A percentile compares a stretch with the other conserved stretches of the same genome.
Conservation (phyloP, 2,797 vertebrate genomes). For the Kryptolebias ocellatus region DNA sequence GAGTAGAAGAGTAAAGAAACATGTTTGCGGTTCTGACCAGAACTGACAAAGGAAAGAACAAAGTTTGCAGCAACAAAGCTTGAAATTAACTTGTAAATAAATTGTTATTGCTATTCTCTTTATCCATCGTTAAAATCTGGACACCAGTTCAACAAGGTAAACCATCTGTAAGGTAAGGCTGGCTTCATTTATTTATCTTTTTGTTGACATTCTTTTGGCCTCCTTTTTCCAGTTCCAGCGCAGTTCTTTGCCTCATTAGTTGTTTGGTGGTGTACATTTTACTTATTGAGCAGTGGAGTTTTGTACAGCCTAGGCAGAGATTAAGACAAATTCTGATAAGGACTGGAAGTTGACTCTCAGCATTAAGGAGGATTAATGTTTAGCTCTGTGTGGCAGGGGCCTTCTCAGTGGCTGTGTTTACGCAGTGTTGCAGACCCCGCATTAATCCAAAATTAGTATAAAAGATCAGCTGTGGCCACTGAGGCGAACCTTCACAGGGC, state of each 20-base stretch:
- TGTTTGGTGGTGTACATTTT: conserved; percentile 85
- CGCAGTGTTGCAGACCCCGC: conserved; percentile 93
- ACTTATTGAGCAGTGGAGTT: conserved; percentile 87
- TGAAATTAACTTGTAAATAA: conserved; percentile 35
- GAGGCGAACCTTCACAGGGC: conserved; percentile 87
- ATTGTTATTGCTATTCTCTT: conserved; percentile 6
- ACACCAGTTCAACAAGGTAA: conserved; percentile 38
- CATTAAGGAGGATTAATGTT: conserved; percentile 99
- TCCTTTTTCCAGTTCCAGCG: conserved; percentile 2
- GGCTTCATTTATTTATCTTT: conserved; percentile 39
- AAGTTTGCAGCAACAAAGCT: conserved; percentile 32
- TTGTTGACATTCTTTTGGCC: not conserved
- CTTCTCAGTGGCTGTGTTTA: conserved; percentile 95
- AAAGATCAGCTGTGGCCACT: conserved; percentile 96
- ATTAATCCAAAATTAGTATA: conserved; percentile 99
- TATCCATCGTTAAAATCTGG: conserved; percentile 34
- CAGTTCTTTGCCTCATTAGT: conserved; percentile 58
- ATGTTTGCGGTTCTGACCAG: conserved; percentile 45
- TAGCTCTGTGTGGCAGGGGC: conserved; percentile 94
- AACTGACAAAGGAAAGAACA: conserved; percentile 35
- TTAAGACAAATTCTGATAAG: conserved; percentile 99
- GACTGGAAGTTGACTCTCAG: conserved; percentile 99
- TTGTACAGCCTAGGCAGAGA: conserved; percentile 95
- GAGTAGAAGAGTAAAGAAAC: conserved; percentile 51
- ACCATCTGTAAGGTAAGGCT: conserved; percentile 65